Conservation (phyloP, 2,113 vertebrate genomes). For the Tinamus guttatus region DNA sequence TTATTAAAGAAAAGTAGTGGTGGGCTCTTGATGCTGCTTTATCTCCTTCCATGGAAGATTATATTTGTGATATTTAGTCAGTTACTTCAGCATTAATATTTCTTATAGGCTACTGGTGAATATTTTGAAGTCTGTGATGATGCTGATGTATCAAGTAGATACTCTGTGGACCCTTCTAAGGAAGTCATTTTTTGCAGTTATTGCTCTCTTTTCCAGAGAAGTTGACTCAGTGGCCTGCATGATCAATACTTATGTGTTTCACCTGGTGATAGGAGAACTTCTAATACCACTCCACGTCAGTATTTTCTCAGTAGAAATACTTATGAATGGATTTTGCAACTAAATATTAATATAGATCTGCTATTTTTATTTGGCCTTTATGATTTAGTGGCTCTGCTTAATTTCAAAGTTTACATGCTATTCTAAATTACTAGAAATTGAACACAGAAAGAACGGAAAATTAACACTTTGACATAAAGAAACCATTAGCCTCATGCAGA, state of each 20-base stretch:
- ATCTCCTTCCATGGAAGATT: background rate
- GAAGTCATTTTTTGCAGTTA: background rate
- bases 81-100: background rate
- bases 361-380: background rate
- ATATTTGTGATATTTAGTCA: background rate
- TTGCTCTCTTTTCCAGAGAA: background rate
- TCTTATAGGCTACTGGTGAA: background rate
- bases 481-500: background rate
- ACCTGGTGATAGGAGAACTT: background rate
- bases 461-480: background rate
- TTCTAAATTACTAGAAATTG: background rate
- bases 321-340: background rate
- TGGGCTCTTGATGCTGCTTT: background rate
- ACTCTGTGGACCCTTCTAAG: background rate
- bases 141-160: rapidly evolving
- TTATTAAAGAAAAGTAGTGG: background rate
- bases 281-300: background rate
- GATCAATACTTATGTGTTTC: background rate
- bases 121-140: background rate
- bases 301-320: background rate
- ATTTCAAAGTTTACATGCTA: background rate
- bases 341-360: background rate
- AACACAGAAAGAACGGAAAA: background rate
- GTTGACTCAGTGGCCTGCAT: background rate
- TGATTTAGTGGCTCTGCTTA: background rate